Percentiles rank a stretch among this genome's conserved stretches.
Conservation (phyloP, 1,140 invertebrate genomes). For the Bicyclus anynana region DNA sequence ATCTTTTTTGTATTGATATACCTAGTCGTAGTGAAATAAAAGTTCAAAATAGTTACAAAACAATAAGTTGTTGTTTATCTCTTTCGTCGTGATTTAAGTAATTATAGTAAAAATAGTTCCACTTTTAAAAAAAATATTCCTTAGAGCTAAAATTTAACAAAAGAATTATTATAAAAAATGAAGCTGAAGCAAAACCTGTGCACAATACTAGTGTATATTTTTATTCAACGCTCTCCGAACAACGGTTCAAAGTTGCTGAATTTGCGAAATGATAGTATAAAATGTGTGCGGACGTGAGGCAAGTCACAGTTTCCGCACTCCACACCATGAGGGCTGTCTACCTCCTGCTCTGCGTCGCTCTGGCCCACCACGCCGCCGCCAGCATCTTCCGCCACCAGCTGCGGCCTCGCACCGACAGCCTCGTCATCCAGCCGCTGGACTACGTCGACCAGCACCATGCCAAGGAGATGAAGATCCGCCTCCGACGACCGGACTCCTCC, state of each 20-base stretch:
- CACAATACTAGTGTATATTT: background rate
- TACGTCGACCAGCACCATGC: conserved; percentile 24
- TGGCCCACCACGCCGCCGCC: conserved; percentile 39
- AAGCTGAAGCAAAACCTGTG: background rate
- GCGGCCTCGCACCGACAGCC: conserved; percentile 24
- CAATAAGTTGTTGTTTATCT: too few relatives aligned
- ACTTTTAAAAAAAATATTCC: too few relatives aligned
- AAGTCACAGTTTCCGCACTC: conserved; percentile 18
- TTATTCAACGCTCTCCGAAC: background rate
- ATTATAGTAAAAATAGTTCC: too few relatives aligned
- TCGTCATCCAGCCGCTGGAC: conserved; percentile 33
- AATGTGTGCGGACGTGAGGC: background rate
- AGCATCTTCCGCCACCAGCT: conserved; percentile 48
- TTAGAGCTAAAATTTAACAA: too few relatives aligned
- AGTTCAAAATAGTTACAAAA: too few relatives aligned
- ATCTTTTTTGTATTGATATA: too few relatives aligned
- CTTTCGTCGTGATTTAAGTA: too few relatives aligned
- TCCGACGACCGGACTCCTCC: conserved; percentile 6
- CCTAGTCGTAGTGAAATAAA: too few relatives aligned
- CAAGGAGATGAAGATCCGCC: background rate
- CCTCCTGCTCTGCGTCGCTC: conserved; percentile 46
- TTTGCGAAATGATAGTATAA: conserved; percentile 37
- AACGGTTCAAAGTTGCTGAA: conserved; percentile 15
- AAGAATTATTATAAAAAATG: too few relatives aligned
- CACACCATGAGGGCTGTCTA: conserved; percentile 53